Percentiles rank a stretch among this genome's conserved stretches.
Conservation (phyloP, 2,113 vertebrate genomes). For the Tricholaema leucomelas region DNA sequence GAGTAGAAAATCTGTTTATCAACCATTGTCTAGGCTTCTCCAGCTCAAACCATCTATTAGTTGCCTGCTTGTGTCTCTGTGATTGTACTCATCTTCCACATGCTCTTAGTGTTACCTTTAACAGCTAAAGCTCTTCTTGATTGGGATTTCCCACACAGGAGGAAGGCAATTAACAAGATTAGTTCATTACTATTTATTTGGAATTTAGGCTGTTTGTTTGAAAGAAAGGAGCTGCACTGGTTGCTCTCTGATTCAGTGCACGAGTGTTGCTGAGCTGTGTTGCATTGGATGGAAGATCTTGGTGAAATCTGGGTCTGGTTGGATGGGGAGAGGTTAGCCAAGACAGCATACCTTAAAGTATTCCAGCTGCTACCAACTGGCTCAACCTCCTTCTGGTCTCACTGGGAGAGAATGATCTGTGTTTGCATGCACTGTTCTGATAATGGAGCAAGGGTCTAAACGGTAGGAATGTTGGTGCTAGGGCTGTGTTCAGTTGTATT, state of each 20-base stretch:
- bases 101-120: neutral
- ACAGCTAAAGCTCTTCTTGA: neutral
- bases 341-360: neutral
- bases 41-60: neutral
- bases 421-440: neutral
- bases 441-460: neutral
- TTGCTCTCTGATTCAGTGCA: neutral
- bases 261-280: neutral
- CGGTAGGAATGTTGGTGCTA: neutral
- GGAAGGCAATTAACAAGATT: neutral
- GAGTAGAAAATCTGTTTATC: neutral
- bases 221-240: neutral
- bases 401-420: neutral
- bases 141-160: neutral
- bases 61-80: neutral
- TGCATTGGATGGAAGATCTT: neutral
- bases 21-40: neutral
- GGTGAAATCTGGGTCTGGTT: neutral
- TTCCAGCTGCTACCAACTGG: neutral
- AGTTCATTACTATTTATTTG: neutral
- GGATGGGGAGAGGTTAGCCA: neutral
- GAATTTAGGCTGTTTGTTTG: neutral
- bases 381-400: neutral
- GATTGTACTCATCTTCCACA: neutral
- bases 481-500: neutral